Base-by-base conservation (phyloP, 2,888 invertebrate genomes). In the Pocota personata region DNA sequence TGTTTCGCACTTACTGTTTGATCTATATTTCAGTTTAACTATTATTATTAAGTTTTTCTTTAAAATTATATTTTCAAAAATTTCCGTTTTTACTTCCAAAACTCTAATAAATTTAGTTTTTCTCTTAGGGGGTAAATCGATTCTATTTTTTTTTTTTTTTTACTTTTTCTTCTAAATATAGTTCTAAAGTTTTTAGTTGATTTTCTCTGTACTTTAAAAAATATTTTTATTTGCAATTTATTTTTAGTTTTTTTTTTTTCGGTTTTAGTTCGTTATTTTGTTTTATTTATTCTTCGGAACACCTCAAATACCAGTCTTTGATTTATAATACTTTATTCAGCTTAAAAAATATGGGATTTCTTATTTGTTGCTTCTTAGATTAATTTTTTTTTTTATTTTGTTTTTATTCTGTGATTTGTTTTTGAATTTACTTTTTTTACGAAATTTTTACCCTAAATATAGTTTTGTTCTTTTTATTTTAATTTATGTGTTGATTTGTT, bases 231-330 rank as follows among this genome's bases (percentile, higher is more conserved):
- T 67, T 77, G 14, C 40, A 50, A n/a, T n/a, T n/a, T n/a, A n/a
- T n/a, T n/a, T n/a, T n/a, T n/a, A n/a, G n/a, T n/a, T n/a, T 72
- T 72, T 75, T 60, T 57, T 75, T 84, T 87, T 66, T 69, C 73
- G 37, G 48, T 78, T 62, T 69, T 80, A 48, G 76, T 69, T 87
- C 76, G 52, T 82, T 57, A 73, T 72, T 40, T 55, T 76, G 60
- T 89, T 89, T 89, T 89, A 88, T 90, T 91, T 92, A 90, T 91
- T 91, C 91, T 90, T 90, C 91, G 92, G 92, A 92, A 92, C 92
- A 92, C 92, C 92, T 92, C 91, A 91, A 91, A 92, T 90, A 91
- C 92, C 92, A 92, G 92, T 92, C 92, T 92, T 92, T 91, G 90
- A 91, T 91, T 90, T 92, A 89, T 89, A 88, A 92, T 89, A 88